Evolutionary conservation across 1,140 invertebrate genomes (phyloP), one percentile per base, ranked within the genome.

Genomic region (Drosophila nikananu): DNA sequence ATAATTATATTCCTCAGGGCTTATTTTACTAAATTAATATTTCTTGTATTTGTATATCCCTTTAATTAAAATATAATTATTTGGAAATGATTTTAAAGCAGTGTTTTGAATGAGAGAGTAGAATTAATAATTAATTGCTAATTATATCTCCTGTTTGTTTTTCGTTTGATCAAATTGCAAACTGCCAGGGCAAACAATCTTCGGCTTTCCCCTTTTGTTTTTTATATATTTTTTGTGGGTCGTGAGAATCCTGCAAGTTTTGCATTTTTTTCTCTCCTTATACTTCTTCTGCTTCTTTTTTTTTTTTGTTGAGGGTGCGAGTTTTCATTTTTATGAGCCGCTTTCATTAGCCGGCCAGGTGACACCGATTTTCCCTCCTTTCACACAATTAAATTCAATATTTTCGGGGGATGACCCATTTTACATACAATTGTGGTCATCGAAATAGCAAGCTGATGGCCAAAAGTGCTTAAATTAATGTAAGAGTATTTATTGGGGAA

Each of bases 321-420:
- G 37, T 35, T 37, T 48, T 32, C 44, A 42, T 42, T 30, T 67
- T 65, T 55, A 51, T 25, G 37, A 27, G 59, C 27, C 39, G 32
- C 49, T 37, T 77, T 77, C 46, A 66, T 77, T 58, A 76, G 62
- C 54, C 61, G 32, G 15, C 41, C 61, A 77, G 73, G 48, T 77
- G 74, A 77, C 73, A 77, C 44, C 19, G 48, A 63, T 32, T 51
- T 39, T 41, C 2, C 23, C 23, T 52, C 7, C 44, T 52, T 54
- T 62, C 73, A 52, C 32, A 42, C 77, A 89, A 89, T 89, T 76
- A 81, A 81, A 81, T 89, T 83, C 70, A 81, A 83, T 77, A 68
- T 76, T 72, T 41, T 10, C 19, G 4, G 27, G 25, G 15, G 25
- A 64, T 17, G 19, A 39, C n/a, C 23, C 63, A 23, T 37, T 62